Percentiles rank a stretch among this genome's conserved stretches.
phyloP scores from a whole-genome alignment of 2,113 vertebrate species.

The Aegotheles bennettii region DNA sequence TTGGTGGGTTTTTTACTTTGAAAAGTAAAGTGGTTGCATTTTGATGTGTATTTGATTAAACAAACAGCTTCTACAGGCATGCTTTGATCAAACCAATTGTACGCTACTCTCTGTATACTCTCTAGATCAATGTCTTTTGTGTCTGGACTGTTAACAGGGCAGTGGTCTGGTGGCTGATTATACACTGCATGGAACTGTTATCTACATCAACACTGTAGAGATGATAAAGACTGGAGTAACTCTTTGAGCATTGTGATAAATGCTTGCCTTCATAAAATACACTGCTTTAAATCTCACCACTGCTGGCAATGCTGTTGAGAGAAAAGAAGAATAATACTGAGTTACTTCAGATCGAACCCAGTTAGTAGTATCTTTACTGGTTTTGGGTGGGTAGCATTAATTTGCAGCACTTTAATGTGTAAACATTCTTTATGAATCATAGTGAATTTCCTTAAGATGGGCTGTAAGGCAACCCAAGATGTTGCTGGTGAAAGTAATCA shows the following conservation, averaged over 20 bases:
- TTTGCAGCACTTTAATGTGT: neutral
- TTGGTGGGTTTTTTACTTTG: neutral
- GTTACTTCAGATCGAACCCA: neutral
- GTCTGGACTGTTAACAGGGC: neutral
- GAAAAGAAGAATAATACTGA: neutral
- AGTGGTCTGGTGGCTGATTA: neutral
- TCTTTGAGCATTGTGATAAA: neutral
- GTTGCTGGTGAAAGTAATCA: neutral
- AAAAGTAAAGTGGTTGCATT: neutral
- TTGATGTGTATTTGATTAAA: neutral
- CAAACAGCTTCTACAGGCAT: neutral
- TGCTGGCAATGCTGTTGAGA: neutral
- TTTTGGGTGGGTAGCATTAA: neutral
- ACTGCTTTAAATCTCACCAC: neutral
- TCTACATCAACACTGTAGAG: neutral
- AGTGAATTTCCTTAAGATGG: neutral
- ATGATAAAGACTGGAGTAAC: neutral
- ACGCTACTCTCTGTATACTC: neutral
- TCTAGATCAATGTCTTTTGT: neutral
- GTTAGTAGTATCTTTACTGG: neutral
- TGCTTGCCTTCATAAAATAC: no score
- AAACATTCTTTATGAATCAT: neutral
- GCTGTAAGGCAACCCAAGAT: neutral
- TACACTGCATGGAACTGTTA: neutral
- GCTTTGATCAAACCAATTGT: neutral